Percentiles rank a stretch among this genome's conserved stretches.
These are phyloP conservation scores for Zosterops lateralis DNA, from an alignment of 2,113 vertebrate species.

Conservation along the genomic window DNA sequence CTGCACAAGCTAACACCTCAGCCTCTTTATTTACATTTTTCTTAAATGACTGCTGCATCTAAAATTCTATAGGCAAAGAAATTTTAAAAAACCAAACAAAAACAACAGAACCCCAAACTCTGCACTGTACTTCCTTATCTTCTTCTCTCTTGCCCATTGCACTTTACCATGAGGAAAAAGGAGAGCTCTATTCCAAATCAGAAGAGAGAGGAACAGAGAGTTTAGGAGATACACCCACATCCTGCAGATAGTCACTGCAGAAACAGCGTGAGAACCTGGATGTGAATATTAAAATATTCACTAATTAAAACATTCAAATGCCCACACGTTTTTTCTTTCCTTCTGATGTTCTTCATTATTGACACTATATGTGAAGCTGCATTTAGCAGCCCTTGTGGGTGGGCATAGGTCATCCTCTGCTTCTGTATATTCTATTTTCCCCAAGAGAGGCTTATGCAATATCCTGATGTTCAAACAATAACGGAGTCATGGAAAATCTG, in stretches of 20 bases:
- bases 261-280: not conserved
- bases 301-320: conserved; percentile 12
- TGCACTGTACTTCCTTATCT: not conserved
- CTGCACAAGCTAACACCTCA: not conserved
- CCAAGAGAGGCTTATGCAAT: conserved; percentile 61
- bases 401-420: conserved; percentile 20
- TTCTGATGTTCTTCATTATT: not conserved
- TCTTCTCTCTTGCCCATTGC: not conserved
- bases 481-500: conserved; percentile 64
- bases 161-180: not conserved
- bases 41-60: not conserved
- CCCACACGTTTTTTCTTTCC: not conserved
- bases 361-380: not conserved
- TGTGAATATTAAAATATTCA: not conserved
- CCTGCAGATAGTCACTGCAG: not conserved
- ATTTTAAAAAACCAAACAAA: not conserved
- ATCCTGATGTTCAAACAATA: conserved; percentile 59
- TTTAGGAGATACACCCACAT: not conserved
- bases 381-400: conserved; percentile 18
- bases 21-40: not conserved
- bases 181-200: not conserved
- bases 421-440: conserved; percentile 32
- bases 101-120: not conserved
- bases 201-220: not conserved
- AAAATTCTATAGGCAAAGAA: not conserved